Percentiles rank a stretch among this genome's conserved stretches.
Conservation (phyloP, 2,797 vertebrate genomes). For the Hypotaenidia philippensis region DNA sequence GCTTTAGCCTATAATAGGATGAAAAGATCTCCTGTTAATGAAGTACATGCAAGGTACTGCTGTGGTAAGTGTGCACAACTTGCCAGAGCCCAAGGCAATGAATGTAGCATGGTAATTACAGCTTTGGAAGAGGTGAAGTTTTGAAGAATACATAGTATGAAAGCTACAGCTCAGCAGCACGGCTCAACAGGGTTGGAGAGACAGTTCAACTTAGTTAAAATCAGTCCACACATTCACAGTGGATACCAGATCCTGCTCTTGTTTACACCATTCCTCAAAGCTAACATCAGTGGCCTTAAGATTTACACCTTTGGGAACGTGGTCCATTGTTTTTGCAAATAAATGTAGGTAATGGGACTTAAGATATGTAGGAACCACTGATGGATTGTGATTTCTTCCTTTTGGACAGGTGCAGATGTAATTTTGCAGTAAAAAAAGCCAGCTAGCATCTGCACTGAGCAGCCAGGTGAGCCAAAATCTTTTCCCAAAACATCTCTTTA, state of each 20-base stretch:
- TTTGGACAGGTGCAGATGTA: background rate
- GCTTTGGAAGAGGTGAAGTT: background rate
- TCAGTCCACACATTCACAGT: background rate
- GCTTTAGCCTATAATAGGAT: background rate
- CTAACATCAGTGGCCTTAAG: background rate
- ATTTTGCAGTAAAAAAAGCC: background rate
- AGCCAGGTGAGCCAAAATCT: background rate
- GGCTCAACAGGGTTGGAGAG: background rate
- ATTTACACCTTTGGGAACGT: background rate
- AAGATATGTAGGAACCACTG: background rate
- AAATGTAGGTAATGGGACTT: background rate
- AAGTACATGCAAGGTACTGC: background rate
- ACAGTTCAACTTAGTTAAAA: background rate
- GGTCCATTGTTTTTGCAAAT: background rate
- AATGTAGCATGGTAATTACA: background rate
- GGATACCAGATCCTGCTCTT: background rate
- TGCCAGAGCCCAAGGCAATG: constrained; percentile 2
- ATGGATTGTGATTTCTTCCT: background rate
- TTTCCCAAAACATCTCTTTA: background rate
- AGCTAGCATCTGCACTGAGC: background rate
- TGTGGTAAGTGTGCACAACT: background rate
- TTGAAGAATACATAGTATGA: background rate
- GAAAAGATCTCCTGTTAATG: background rate
- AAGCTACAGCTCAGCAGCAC: background rate
- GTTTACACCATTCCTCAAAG: background rate